Percentiles rank a stretch among this genome's conserved stretches.
These are phyloP conservation scores for Nephrotoma flavescens DNA, from an alignment of 2,888 invertebrate species.

Conservation along the genomic window DNA sequence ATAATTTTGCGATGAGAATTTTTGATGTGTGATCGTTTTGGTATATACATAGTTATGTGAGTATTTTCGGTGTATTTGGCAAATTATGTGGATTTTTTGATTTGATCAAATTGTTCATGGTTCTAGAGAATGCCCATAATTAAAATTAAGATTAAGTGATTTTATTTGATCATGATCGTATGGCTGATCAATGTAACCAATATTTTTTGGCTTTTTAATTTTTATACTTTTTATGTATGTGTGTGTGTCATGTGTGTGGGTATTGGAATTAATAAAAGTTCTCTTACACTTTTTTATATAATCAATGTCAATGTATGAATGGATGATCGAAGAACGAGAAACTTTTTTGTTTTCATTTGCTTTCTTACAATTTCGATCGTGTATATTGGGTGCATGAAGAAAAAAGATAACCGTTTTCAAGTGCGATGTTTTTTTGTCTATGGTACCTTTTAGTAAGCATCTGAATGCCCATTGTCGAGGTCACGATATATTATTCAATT, in stretches of 20 bases:
- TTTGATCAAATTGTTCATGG: background rate
- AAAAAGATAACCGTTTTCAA: conserved; percentile 2
- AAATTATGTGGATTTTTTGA: background rate
- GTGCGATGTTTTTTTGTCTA: background rate
- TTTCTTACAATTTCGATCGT: conserved; percentile 1
- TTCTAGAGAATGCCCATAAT: background rate
- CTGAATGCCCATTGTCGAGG: conserved; percentile 32
- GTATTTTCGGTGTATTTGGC: background rate
- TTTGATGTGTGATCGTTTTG: background rate
- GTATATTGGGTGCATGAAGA: conserved; percentile 1
- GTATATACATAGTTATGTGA: background rate
- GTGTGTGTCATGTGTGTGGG: background rate
- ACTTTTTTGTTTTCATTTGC: background rate
- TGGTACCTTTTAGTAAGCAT: conserved; percentile 29
- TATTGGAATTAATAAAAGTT: background rate
- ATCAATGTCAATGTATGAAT: background rate
- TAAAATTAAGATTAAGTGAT: background rate
- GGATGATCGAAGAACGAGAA: background rate
- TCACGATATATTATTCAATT: conserved; percentile 15
- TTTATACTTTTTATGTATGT: background rate
- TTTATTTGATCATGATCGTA: background rate
- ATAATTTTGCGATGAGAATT: background rate
- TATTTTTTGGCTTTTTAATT: background rate
- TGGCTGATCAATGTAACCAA: background rate
- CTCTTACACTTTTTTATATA: background rate